These are phyloP conservation scores for Drosophila falleni DNA, from an alignment of 2,888 invertebrate species.

Conservation along the genomic window DNA sequence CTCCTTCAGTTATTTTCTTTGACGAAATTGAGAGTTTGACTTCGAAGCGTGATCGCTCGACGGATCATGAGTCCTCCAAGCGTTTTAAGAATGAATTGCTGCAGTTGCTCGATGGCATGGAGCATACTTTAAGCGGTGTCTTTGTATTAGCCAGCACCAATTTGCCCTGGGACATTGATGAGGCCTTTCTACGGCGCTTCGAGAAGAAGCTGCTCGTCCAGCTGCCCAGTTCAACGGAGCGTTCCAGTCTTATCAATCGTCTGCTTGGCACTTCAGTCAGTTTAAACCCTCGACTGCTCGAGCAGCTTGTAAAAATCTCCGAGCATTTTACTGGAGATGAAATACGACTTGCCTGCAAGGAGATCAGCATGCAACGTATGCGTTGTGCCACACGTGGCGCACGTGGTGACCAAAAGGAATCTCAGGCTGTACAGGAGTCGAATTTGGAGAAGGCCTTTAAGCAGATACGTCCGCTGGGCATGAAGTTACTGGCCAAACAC, in stretches of 20 bases:
- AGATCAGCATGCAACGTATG: constrained; percentile 93
- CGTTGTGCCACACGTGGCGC: constrained; percentile 85
- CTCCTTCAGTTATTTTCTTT: constrained; percentile 96
- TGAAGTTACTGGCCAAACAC: constrained; percentile 87
- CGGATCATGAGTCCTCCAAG: constrained; percentile 94
- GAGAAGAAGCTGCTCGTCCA: constrained; percentile 94
- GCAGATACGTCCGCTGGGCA: constrained; percentile 86
- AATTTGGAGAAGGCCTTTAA: constrained; percentile 77
- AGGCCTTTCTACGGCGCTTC: constrained; percentile 93
- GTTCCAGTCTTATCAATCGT: constrained; percentile 89
- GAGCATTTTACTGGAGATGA: constrained; percentile 95
- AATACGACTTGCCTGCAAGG: constrained; percentile 94
- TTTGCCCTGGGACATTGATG: constrained; percentile 96
- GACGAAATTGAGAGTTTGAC: constrained; percentile 96
- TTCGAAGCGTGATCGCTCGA: constrained; percentile 88
- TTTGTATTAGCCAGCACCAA: constrained; percentile 94
- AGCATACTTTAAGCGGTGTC: constrained; percentile 88
- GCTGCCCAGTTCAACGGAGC: constrained; percentile 89
- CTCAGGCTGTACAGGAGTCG: constrained; percentile 33
- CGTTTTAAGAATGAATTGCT: constrained; percentile 95
- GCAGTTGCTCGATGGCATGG: constrained; percentile 93
- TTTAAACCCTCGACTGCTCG: constrained; percentile 66
- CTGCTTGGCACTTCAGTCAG: constrained; percentile 85
- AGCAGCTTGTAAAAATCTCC: constrained; percentile 87
- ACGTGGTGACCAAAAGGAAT: constrained; percentile 35